Evolutionary conservation across 2,888 invertebrate genomes (phyloP), one percentile per base, ranked within the genome.

Genomic region (Eudemis profundana): DNA sequence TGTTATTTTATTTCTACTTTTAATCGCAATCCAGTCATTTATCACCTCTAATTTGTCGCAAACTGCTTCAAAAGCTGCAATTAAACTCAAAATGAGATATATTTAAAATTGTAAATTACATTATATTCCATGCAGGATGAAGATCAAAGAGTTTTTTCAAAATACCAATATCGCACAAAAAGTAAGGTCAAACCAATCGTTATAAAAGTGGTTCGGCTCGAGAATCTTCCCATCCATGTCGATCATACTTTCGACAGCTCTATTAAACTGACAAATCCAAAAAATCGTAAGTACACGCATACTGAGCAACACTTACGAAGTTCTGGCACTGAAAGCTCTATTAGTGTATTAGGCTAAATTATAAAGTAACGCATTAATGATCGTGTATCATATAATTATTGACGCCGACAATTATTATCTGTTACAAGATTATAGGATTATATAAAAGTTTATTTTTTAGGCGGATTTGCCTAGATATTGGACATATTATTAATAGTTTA

Each of bases 361-460:
- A 78, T 69, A 74, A 74, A 73, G 73, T 70, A 73, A 71, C 69
- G 64, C 70, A 69, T 77, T 78, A 77, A 76, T 78, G 71, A 75
- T 69, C 68, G 68, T 68, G 75, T 77, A 75, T 72, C 74, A 72
- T 74, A 69, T 78, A 77, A 77, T 78, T 78, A 79, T 69, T 68
- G 69, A 56, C 46, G 65, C 73, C 70, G 66, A 70, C 71, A 68
- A 70, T 76, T 73, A 74, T 66, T 47, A 60, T 15, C 40, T 27
- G 40, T 65, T 60, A 65, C 59, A 59, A 53, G 51, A 47, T 60
- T 60, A 65, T 64, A 64, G 44, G 44, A 63, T 63, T 56, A 21
- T 46, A 36, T 46, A 19, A 23, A 38, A 57, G 59, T 59, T 49
- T 56, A 50, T 50, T 56, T 50, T 63, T 2, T 42, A 15, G 47